Evolutionary conservation across 2,113 vertebrate genomes (phyloP).

Genomic region (Vicugna pacos): DNA sequence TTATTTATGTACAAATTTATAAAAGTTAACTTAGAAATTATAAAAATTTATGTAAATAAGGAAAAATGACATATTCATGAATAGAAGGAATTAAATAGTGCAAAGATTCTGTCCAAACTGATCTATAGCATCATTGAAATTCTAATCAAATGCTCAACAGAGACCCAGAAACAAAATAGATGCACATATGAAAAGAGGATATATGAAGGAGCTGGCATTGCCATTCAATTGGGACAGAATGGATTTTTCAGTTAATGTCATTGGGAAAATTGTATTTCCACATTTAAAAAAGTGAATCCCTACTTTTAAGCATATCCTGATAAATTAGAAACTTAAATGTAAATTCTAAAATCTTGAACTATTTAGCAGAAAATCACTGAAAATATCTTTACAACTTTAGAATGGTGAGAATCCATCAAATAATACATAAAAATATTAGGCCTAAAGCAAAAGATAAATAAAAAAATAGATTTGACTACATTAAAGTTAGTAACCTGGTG

Average conservation of each 20-base stretch:
- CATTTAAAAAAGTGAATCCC: not conserved
- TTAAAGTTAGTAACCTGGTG: not conserved
- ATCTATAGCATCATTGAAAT: not conserved
- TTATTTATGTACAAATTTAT: not conserved
- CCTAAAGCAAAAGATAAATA: not conserved
- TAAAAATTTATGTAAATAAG: not conserved
- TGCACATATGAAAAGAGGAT: not conserved
- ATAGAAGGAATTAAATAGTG: not conserved
- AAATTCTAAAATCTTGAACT: conserved; percentile 3
- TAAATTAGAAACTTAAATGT: not conserved
- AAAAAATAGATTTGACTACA: not conserved
- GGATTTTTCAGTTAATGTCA: conserved; percentile 22
- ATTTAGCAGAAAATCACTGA: not conserved
- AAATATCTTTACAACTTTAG: not conserved
- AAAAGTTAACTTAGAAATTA: not conserved
- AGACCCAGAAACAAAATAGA: not conserved
- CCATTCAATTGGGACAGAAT: not conserved
- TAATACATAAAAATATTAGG: not conserved
- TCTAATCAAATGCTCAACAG: conserved; percentile 37
- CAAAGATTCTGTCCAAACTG: not conserved
- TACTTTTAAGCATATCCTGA: not conserved
- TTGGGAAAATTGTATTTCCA: not conserved
- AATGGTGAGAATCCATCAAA: not conserved
- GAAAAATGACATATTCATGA: not conserved
- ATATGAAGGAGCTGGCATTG: not conserved